phyloP scores from a whole-genome alignment of 2,113 vertebrate genomes.

The Pithys albifrons region DNA sequence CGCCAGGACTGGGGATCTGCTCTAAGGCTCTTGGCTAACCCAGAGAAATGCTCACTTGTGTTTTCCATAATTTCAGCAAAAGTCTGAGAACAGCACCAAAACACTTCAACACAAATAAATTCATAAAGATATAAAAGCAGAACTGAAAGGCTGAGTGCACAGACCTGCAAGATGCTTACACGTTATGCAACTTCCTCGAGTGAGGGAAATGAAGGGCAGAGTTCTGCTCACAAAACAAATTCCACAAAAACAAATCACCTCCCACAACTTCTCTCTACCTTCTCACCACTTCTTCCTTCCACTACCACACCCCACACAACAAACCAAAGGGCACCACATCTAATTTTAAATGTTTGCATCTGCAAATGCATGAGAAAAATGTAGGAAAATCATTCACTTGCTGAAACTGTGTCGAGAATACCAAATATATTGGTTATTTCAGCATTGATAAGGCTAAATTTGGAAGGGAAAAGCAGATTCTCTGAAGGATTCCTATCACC shows the following conservation, averaged over 20 bases:
- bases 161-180: neutral
- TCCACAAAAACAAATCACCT: neutral
- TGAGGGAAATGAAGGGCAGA: neutral
- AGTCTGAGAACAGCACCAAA: neutral
- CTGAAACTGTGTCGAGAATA: neutral
- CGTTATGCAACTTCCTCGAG: neutral
- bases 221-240: neutral
- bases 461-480: no score
- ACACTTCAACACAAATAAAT: neutral
- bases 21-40: neutral
- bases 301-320: neutral
- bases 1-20: neutral
- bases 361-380: neutral
- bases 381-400: neutral
- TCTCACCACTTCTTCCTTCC: neutral
- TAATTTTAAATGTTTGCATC: neutral
- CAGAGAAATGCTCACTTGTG: neutral
- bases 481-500: neutral
- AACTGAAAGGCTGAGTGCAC: neutral
- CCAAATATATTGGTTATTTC: neutral
- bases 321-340: neutral
- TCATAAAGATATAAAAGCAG: neutral
- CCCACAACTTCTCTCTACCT: neutral
- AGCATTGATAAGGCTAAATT: neutral
- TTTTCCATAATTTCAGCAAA: neutral